phyloP scores from a whole-genome alignment of 2,113 vertebrate genomes.

The Gadus chalcogrammus region DNA sequence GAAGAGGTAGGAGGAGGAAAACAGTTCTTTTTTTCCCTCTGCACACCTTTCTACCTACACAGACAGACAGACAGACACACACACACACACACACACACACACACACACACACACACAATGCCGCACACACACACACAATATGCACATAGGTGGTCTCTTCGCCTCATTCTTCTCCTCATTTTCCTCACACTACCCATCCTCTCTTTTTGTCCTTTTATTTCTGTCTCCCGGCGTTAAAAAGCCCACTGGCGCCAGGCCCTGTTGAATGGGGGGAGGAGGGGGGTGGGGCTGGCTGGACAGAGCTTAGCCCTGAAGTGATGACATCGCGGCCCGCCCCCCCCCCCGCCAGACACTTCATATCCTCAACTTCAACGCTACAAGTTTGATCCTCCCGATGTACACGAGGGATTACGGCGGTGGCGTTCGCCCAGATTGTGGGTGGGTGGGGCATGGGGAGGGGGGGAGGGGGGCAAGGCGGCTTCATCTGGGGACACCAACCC shows the following conservation, averaged over 20 bases:
- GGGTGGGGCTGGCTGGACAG: conserved; percentile 15
- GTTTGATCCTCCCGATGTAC: conserved; percentile 63
- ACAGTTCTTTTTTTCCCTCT: too few relatives aligned
- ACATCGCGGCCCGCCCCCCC: conserved; percentile 48
- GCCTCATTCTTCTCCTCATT: conserved; percentile 28
- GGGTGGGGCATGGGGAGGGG: neutral
- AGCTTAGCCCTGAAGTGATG: conserved; percentile 58
- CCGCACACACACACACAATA: too few relatives aligned
- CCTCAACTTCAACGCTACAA: conserved; percentile 64
- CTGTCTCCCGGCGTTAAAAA: conserved; percentile 27
- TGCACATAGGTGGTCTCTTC: neutral
- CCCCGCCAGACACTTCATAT: conserved; percentile 60
- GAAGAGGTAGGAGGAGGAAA: neutral
- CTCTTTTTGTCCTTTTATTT: conserved; percentile 10
- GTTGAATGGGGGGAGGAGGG: conserved; percentile 25
- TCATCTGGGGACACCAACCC: too few relatives aligned
- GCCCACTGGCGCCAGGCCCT: conserved; percentile 61
- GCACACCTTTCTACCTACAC: too few relatives aligned
- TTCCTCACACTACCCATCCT: neutral
- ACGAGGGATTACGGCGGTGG: conserved; percentile 59
- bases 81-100: neutral
- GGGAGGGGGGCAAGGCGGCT: too few relatives aligned
- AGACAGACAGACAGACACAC: conserved; percentile 7
- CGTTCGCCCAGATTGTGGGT: conserved; percentile 50
- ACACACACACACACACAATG: neutral